phyloP scores from a whole-genome alignment of 2,797 vertebrate species.

The Danio jaintianensis region DNA sequence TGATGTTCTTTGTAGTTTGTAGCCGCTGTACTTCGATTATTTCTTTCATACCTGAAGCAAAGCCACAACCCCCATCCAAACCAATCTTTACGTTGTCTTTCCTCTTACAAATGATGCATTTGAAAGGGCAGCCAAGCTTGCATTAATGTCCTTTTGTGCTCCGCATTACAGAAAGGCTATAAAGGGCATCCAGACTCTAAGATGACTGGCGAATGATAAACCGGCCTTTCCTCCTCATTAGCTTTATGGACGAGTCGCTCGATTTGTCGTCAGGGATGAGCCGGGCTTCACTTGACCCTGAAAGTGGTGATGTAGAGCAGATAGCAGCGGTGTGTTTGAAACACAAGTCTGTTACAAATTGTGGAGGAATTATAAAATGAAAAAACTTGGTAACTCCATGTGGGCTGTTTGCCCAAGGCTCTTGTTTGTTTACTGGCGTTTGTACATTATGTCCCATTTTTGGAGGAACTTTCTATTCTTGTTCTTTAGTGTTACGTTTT shows the following conservation, averaged over 20 bases:
- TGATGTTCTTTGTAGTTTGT: slow-evolving; percentile 1
- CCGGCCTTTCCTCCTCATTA: slow-evolving; percentile 59
- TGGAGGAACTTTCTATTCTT: neutral
- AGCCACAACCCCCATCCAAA: neutral
- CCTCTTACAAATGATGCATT: slow-evolving; percentile 38
- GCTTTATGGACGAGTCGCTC: slow-evolving; percentile 52
- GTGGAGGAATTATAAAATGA: neutral
- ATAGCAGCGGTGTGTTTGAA: slow-evolving; percentile 17
- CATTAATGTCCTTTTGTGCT: slow-evolving; percentile 35
- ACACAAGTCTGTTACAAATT: neutral
- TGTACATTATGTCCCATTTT: neutral
- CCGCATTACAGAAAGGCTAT: slow-evolving; percentile 33
- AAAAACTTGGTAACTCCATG: neutral
- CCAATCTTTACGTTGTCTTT: slow-evolving; percentile 21
- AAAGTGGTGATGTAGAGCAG: slow-evolving; percentile 1
- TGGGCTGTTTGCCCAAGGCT: slow-evolving; percentile 1
- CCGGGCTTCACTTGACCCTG: slow-evolving; percentile 27
- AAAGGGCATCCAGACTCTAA: slow-evolving; percentile 49
- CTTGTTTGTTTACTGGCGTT: neutral
- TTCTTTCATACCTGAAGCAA: slow-evolving; percentile 18
- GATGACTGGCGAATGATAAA: slow-evolving; percentile 59
- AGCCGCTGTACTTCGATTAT: neutral
- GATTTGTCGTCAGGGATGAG: slow-evolving; percentile 47
- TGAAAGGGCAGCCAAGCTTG: slow-evolving; percentile 36
- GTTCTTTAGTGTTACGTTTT: neutral